Base-by-base conservation (phyloP, 2,797 vertebrate species). In the Borostomias antarcticus region DNA sequence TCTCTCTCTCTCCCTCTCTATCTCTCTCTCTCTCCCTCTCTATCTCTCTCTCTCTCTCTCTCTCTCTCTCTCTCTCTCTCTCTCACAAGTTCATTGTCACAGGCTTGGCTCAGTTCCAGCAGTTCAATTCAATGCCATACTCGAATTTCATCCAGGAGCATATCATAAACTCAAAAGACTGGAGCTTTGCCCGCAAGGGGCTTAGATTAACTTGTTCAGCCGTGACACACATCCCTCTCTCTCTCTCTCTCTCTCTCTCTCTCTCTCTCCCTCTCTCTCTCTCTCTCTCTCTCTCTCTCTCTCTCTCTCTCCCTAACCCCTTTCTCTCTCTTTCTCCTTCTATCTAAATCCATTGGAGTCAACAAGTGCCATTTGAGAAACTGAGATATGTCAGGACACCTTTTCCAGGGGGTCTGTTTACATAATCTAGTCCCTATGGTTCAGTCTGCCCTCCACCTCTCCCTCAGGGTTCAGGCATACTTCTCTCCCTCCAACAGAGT, bases 131-230 rank as follows among this genome's bases (percentile, higher is more conserved):
- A 91, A 89, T 92, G 80, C 25, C 84, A 80, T 92, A 89, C 93
- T 84, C 94, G 90, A 94, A 93, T 95, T 93, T 92, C 78, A 89
- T 85, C 82, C 85, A 91, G 89, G 72, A 85, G 78, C 89, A 90
- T 92, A 94, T 92, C 89, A 92, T 92, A 94, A 92, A 90, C 87
- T 93, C 87, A 92, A 90, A 94, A 91, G 89, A 86, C 84, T 87
- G 85, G 89, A 85, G 75, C 91, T 93, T 90, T 82, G 90, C 85
- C 87, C 80, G n/a, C 84, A 79, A 91, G 85, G 87, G 90, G 85
- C 91, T 93, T 79, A 72, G 81, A 87, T 87, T 85, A 89, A 93
- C 86, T 84, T 83, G 80, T 85, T 89, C 89, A 85, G 88, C 85
- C 60, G 8, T 91, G 90, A 89, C 88, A 89, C 65, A 69, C 72